These are phyloP conservation scores for Antitype chi DNA, from an alignment of 2,888 invertebrate species.

Conservation along the genomic window DNA sequence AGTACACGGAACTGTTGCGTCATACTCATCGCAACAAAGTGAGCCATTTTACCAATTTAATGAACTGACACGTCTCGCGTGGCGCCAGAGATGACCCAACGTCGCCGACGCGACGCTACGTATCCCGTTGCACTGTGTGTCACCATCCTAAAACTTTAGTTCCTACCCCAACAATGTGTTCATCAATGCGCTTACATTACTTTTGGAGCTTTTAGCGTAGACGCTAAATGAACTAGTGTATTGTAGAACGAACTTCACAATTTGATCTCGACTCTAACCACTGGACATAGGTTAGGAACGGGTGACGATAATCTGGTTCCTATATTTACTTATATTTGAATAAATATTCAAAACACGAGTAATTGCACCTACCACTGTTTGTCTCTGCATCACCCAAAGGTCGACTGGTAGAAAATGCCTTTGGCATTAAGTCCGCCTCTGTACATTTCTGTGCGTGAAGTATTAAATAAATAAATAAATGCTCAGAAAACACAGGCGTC, in stretches of 20 bases:
- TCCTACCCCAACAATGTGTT: background rate
- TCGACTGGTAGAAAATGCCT: no score
- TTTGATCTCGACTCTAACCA: background rate
- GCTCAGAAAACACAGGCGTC: no score
- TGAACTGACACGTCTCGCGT: slow-evolving; percentile 3
- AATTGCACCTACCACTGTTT: no score
- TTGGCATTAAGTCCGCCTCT: no score
- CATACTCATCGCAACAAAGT: slow-evolving; percentile 18
- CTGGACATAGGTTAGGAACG: background rate
- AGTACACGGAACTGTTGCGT: slow-evolving; percentile 43
- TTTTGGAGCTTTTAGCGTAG: background rate
- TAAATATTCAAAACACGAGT: no score
- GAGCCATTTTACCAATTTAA: slow-evolving; percentile 22
- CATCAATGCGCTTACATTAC: background rate
- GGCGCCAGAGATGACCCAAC: slow-evolving; percentile 18
- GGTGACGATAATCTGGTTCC: no score
- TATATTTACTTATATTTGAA: no score
- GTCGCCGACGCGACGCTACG: slow-evolving; percentile 4
- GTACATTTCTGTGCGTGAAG: no score
- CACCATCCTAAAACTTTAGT: slow-evolving; percentile 3
- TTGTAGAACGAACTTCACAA: background rate
- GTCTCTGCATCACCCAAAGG: no score
- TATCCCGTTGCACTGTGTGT: slow-evolving; percentile 4
- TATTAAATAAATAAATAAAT: no score
- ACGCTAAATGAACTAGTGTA: background rate